Evolutionary conservation across 2,888 invertebrate species (phyloP).

Genomic region (Ichneumoninae sp.): DNA sequence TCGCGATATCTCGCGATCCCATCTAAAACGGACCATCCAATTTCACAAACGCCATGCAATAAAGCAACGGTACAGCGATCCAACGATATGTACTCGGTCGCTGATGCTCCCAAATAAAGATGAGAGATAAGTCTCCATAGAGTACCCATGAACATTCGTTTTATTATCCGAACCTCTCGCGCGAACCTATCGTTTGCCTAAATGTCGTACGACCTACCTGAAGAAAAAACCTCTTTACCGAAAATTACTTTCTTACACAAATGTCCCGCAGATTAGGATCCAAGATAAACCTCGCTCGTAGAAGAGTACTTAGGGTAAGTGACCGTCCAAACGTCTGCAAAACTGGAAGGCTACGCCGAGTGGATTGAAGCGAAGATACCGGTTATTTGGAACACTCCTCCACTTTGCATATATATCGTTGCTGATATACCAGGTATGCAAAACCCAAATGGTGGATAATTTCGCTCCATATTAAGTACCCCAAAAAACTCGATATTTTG

Average conservation of each 20-base stretch:
- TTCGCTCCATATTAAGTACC: no score
- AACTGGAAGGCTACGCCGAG: neutral
- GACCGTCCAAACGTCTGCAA: slow-evolving; percentile 15
- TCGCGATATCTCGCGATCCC: neutral
- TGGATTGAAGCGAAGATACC: neutral
- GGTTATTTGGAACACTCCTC: neutral
- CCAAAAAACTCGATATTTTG: neutral
- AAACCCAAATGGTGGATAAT: neutral
- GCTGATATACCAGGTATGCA: neutral
- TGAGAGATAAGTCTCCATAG: slow-evolving; percentile 11
- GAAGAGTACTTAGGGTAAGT: slow-evolving; percentile 7
- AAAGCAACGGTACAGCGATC: neutral
- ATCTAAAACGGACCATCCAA: neutral
- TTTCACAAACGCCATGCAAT: neutral
- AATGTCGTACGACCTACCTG: slow-evolving; percentile 5
- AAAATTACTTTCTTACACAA: slow-evolving; percentile 44
- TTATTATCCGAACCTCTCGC: slow-evolving; percentile 10
- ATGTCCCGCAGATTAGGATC: slow-evolving; percentile 34
- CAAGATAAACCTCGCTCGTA: slow-evolving; percentile 16
- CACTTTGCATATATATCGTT: neutral
- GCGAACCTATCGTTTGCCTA: neutral
- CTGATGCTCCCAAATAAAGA: neutral
- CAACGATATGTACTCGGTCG: neutral
- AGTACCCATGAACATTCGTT: slow-evolving; percentile 2
- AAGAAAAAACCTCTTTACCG: slow-evolving; percentile 37